Evolutionary conservation across 2,797 vertebrate species (phyloP).

Genomic region (Clarias platycephalus): DNA sequence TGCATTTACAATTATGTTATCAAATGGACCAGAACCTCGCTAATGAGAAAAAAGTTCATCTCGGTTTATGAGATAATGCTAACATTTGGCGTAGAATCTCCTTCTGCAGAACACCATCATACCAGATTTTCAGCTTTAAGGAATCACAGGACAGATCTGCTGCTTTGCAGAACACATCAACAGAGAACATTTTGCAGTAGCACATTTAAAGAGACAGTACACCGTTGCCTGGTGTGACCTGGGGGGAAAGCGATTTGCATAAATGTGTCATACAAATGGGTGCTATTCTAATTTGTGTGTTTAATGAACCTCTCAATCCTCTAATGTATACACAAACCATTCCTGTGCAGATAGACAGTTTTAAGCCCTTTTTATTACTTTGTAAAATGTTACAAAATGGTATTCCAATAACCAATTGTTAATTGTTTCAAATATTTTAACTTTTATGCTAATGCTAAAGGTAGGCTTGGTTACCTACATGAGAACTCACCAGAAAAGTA

Average conservation of each 20-base stretch:
- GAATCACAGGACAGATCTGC: slow-evolving; percentile 57
- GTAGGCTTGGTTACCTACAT: background rate
- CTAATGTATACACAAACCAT: background rate
- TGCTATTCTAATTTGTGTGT: background rate
- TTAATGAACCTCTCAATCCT: background rate
- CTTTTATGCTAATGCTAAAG: background rate
- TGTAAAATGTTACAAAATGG: background rate
- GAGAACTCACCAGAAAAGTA: background rate
- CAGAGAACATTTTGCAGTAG: slow-evolving; percentile 73
- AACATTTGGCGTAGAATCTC: slow-evolving; percentile 7
- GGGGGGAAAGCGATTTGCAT: slow-evolving; percentile 45
- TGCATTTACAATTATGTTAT: slow-evolving; percentile 6
- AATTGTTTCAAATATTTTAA: background rate
- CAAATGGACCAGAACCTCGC: background rate
- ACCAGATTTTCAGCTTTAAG: slow-evolving; percentile 42
- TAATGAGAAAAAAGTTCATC: slow-evolving; percentile 7
- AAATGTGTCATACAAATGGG: slow-evolving; percentile 43
- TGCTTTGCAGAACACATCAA: slow-evolving; percentile 77
- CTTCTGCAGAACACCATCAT: slow-evolving; percentile 23
- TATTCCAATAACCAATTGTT: background rate
- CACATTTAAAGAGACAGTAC: slow-evolving; percentile 75
- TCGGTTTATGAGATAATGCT: slow-evolving; percentile 13
- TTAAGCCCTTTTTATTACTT: background rate
- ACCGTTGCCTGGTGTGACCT: slow-evolving; percentile 56
- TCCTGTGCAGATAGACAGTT: slow-evolving; percentile 36